Base-by-base conservation (phyloP, 2,113 vertebrate species). In the Pterophyllum scalare region DNA sequence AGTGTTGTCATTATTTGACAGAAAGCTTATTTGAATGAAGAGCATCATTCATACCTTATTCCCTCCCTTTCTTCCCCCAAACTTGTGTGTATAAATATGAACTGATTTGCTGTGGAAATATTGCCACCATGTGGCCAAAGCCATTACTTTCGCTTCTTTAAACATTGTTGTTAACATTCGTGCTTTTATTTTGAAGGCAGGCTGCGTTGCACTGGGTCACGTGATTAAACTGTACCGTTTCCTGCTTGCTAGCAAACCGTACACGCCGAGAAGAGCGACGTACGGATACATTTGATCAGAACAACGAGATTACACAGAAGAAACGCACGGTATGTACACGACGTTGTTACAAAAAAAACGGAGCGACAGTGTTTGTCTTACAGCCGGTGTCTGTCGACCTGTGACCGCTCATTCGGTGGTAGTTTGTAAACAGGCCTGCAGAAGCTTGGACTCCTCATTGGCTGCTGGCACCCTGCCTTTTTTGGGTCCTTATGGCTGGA, bases 141-240 rank as follows among this genome's bases (percentile, higher is more conserved):
- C 33, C 33, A 35, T 33, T 61, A 20, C 40, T 43, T 43, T 43
- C 11, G 17, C 6, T 19, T 56, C 3, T n/a, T 10, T 38, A 9
- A 38, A 7, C 35, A 19, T 6, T 62, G 11, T 6, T 2, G 19
- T 38, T 62, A 13, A 11, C 12, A 0, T 31, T 22, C 10, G 57
- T 20, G 15, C 78, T 78, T 86, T 86, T 74, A 86, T 10, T 57
- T 22, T 86, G 84, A 67, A 86, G 12, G 70, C 12, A 64, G 20
- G 2, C 0, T n/a, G n/a, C n/a, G 2, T 17, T 22, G 9, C 15
- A 6, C 12, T 15, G 33, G 10, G 15, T 26, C 10, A 14, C 35
- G 15, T 49, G 8, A 57, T 14, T 3, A n/a, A 22, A 40, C 6
- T 26, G 19, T 6, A 2, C 4, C 0, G 1, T 6, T 14, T 17